These are phyloP conservation scores for Poecile atricapillus DNA, from an alignment of 2,113 vertebrate species.

Conservation along the genomic window DNA sequence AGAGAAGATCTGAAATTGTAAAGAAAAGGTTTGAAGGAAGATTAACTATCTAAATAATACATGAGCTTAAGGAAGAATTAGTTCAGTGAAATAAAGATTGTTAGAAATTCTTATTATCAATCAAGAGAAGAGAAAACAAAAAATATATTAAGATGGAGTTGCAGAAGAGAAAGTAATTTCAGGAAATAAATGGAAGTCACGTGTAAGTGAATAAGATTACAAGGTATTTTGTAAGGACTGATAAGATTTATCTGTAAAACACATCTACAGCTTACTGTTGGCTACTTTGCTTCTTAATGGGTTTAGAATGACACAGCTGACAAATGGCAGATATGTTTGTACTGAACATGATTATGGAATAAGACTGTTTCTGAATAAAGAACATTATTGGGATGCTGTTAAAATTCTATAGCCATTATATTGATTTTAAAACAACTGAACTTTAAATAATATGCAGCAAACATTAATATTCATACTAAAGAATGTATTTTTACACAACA, in stretches of 20 bases:
- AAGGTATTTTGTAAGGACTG: neutral
- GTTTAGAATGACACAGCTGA: neutral
- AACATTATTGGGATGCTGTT: fast-evolving
- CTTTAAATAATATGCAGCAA: neutral
- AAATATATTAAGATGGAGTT: neutral
- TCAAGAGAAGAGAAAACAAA: neutral
- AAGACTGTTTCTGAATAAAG: neutral
- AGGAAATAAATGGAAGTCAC: neutral
- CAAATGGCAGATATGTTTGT: neutral
- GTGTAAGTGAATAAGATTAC: neutral
- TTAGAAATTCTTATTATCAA: neutral
- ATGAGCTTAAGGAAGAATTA: neutral
- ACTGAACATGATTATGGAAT: neutral
- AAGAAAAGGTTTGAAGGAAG: neutral
- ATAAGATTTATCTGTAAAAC: neutral
- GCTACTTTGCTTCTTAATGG: neutral
- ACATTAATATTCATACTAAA: neutral
- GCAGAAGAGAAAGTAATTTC: neutral
- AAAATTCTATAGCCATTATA: neutral
- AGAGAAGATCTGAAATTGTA: neutral
- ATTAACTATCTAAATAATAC: neutral
- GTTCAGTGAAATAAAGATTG: neutral
- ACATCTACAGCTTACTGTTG: neutral
- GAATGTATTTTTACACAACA: neutral
- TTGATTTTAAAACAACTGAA: neutral